phyloP scores from a whole-genome alignment of 2,113 vertebrate species.

The Setophaga coronata region DNA sequence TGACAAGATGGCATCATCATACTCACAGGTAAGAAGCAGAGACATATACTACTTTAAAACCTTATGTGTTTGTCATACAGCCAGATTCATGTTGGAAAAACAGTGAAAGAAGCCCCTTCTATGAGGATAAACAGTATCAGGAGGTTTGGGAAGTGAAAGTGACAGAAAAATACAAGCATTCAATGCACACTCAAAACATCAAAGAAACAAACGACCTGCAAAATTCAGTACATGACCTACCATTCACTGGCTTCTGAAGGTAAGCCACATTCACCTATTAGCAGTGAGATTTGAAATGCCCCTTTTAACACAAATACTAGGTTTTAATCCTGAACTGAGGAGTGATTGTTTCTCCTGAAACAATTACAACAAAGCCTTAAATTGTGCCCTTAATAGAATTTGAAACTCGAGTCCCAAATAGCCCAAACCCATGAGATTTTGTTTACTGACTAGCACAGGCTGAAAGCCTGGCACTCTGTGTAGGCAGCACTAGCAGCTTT shows the following conservation, averaged over 20 bases:
- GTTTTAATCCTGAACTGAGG: background rate
- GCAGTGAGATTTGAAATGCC: background rate
- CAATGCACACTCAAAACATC: background rate
- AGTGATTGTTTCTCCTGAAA: background rate
- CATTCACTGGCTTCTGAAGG: background rate
- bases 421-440: background rate
- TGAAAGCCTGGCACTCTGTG: background rate
- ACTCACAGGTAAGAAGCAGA: background rate
- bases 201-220: background rate
- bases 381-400: background rate
- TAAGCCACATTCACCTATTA: background rate
- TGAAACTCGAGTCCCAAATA: background rate
- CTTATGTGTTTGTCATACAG: background rate
- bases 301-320: background rate
- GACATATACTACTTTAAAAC: background rate
- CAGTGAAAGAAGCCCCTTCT: background rate
- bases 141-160: background rate
- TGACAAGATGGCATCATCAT: background rate
- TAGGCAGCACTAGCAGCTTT: background rate
- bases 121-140: background rate
- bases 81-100: background rate
- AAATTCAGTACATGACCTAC: background rate
- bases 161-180: background rate
- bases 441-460: background rate
- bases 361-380: conserved; percentile 10